Percentiles rank a stretch among this genome's conserved stretches.
Conservation (phyloP, 2,888 invertebrate species). For the Cosmia trapezina region DNA sequence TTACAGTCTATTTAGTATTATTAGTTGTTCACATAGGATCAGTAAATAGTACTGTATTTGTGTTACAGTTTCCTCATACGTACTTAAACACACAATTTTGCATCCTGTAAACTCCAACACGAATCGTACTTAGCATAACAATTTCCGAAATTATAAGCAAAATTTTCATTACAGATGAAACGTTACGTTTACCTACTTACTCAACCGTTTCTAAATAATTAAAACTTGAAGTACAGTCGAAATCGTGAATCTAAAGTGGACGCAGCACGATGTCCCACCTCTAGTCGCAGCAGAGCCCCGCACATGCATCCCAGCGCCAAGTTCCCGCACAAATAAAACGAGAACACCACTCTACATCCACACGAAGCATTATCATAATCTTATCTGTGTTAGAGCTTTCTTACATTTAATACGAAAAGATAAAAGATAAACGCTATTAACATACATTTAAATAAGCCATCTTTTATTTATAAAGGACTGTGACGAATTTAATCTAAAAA, state of each 20-base stretch:
- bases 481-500: slow-evolving; percentile 2
- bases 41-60: neutral
- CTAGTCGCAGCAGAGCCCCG: slow-evolving; percentile 21
- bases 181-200: neutral
- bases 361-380: slow-evolving; percentile 42
- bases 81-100: neutral
- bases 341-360: slow-evolving; percentile 43
- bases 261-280: slow-evolving; percentile 12
- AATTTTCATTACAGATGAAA: neutral
- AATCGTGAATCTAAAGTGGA: neutral
- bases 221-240: neutral
- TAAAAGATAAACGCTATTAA: slow-evolving; percentile 23
- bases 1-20: neutral
- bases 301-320: slow-evolving; percentile 45
- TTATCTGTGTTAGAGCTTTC: slow-evolving; percentile 29
- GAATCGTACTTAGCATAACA: neutral
- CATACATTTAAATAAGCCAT: neutral
- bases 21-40: neutral
- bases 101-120: neutral
- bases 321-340: slow-evolving; percentile 45
- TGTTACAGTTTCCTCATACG: neutral
- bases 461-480: neutral
- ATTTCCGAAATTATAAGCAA: neutral
- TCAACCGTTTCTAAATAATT: neutral
- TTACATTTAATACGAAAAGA: slow-evolving; percentile 21